Percentiles rank a stretch among this genome's conserved stretches.
Evolutionary conservation across 1,140 invertebrate species (phyloP).

Genomic region (Leptopilina boulardi): DNA sequence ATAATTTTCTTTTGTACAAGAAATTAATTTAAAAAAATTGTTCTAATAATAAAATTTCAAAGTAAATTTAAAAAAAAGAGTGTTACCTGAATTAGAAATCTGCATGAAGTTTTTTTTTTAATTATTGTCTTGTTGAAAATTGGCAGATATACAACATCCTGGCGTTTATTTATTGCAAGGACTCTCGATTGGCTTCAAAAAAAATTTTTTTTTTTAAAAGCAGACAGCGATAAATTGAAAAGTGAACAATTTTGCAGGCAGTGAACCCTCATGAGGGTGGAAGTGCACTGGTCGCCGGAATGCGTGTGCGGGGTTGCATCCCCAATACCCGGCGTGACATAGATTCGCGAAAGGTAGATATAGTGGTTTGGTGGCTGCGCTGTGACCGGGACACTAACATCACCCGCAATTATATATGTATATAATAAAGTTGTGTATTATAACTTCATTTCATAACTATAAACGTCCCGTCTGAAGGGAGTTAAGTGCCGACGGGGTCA

Average conservation of each 20-base stretch:
- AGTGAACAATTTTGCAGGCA: not conserved
- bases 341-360: conserved; percentile 56
- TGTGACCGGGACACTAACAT: conserved; percentile 24
- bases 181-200: no score
- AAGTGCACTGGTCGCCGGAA: conserved; percentile 52
- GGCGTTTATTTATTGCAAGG: no score
- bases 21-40: no score
- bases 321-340: conserved; percentile 58
- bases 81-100: no score
- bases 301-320: conserved; percentile 34
- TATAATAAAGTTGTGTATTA: conserved; percentile 37
- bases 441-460: conserved; percentile 36
- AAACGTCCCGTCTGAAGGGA: conserved; percentile 4
- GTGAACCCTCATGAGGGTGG: conserved; percentile 45
- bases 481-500: conserved; percentile 25
- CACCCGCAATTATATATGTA: conserved; percentile 36
- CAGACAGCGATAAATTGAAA: not conserved
- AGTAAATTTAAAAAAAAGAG: no score
- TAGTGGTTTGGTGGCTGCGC: conserved; percentile 49
- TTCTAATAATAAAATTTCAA: no score
- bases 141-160: no score
- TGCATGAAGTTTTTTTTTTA: no score
- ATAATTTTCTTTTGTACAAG: no score
- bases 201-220: no score
- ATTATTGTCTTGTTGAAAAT: no score